phyloP scores from a whole-genome alignment of 2,888 invertebrate genomes.

The Ornithoptera alexandrae region DNA sequence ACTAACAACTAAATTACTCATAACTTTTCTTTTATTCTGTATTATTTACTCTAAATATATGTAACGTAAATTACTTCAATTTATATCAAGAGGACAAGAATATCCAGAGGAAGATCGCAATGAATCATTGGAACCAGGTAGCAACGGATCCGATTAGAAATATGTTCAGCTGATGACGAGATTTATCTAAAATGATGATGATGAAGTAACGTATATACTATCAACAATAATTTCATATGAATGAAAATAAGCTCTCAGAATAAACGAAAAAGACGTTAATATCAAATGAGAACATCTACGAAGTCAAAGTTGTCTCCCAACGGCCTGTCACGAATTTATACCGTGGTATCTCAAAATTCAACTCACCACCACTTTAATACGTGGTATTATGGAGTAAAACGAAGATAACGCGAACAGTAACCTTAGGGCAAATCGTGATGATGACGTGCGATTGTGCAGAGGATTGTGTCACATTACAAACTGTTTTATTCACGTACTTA shows the following conservation, averaged over 20 bases:
- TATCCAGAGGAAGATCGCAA: no score
- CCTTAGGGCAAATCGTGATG: constrained; percentile 55
- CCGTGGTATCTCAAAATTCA: constrained; percentile 31
- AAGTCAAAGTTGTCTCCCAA: constrained; percentile 36
- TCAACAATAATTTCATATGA: neutral
- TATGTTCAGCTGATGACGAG: no score
- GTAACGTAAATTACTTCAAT: no score
- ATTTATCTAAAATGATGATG: neutral
- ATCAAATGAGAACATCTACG: constrained; percentile 30
- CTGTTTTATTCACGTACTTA: neutral
- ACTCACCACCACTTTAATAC: constrained; percentile 28
- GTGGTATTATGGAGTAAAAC: constrained; percentile 23
- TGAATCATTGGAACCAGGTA: no score
- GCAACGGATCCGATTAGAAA: no score
- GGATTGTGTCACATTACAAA: constrained; percentile 34
- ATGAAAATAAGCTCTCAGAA: neutral
- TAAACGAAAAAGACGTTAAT: constrained; percentile 36
- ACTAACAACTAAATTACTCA: neutral
- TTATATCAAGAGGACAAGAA: no score
- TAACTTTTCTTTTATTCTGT: neutral
- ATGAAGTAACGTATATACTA: neutral
- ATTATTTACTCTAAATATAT: constrained; percentile 13
- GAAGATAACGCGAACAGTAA: constrained; percentile 35
- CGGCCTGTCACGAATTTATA: constrained; percentile 34
- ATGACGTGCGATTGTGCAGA: constrained; percentile 48